Evolutionary conservation across 2,888 invertebrate species (phyloP).

Genomic region (Ashinkailepas kermadecensis): DNA sequence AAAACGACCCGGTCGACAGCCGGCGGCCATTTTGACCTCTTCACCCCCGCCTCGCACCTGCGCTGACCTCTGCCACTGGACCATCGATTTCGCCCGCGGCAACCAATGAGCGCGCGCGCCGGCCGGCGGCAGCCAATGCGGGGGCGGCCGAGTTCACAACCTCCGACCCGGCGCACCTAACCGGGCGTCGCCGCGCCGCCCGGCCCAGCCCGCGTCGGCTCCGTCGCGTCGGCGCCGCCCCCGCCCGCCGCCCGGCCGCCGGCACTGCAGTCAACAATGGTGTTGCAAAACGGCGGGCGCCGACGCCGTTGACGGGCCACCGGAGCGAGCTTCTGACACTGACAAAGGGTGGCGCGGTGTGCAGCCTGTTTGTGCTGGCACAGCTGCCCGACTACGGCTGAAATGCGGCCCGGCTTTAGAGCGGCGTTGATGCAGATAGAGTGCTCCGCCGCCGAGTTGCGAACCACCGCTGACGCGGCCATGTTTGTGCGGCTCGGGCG

Average conservation of each 20-base stretch:
- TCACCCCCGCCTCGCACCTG: constrained; percentile 19
- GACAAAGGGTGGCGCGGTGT: neutral
- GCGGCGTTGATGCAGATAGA: neutral
- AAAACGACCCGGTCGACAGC: neutral
- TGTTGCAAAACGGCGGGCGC: neutral
- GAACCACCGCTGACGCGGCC: neutral
- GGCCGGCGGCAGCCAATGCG: neutral
- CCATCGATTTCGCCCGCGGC: neutral
- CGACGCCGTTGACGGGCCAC: too few relatives aligned
- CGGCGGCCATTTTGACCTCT: constrained; percentile 16
- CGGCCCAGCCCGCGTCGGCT: neutral
- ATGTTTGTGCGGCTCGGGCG: neutral
- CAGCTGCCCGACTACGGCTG: neutral
- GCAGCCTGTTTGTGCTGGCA: neutral
- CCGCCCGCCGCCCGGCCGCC: neutral
- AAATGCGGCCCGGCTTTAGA: neutral
- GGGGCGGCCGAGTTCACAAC: neutral
- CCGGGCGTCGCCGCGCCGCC: neutral
- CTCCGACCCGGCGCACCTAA: constrained; percentile 7
- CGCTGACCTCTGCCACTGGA: constrained; percentile 11
- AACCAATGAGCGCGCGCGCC: neutral
- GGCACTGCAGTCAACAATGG: neutral
- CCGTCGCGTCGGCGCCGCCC: neutral
- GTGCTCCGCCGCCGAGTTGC: neutral
- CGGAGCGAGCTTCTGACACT: neutral